phyloP scores from a whole-genome alignment of 2,888 invertebrate genomes.

The Apoda limacodes region DNA sequence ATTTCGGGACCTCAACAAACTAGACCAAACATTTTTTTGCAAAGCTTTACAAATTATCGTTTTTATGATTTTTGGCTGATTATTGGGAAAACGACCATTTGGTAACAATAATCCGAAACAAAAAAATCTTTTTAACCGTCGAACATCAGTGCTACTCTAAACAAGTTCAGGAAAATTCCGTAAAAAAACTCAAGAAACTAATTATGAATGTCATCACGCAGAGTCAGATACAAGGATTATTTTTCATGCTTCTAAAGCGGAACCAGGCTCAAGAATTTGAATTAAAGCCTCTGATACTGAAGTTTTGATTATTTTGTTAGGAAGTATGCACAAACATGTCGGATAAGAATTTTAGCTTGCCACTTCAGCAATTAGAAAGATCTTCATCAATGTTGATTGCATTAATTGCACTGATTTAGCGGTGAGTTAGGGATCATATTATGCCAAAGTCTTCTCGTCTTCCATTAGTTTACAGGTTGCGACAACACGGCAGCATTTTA shows the following conservation, averaged over 20 bases:
- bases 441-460: slow-evolving; percentile 15
- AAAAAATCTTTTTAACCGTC: slow-evolving; percentile 8
- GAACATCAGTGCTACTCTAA: slow-evolving; percentile 13
- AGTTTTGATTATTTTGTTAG: slow-evolving; percentile 21
- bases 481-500: slow-evolving; percentile 20
- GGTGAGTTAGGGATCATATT: slow-evolving; percentile 10
- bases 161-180: slow-evolving; percentile 9
- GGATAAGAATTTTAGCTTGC: slow-evolving; percentile 18
- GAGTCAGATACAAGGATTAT: slow-evolving; percentile 22
- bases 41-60: slow-evolving; percentile 18
- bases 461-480: slow-evolving; percentile 18
- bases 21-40: slow-evolving; percentile 11
- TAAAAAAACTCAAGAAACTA: slow-evolving; percentile 14
- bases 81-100: slow-evolving; percentile 13
- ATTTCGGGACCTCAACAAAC: slow-evolving; percentile 24
- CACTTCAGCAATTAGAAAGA: slow-evolving; percentile 14
- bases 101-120: slow-evolving; percentile 10
- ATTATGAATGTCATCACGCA: slow-evolving; percentile 18
- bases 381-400: slow-evolving; percentile 17
- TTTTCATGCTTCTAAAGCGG: slow-evolving; percentile 20
- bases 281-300: slow-evolving; percentile 22
- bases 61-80: slow-evolving; percentile 19
- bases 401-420: slow-evolving; percentile 18
- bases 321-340: too few species aligned
- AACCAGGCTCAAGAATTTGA: slow-evolving; percentile 19